These are phyloP conservation scores for Amaurobius ferox DNA, from an alignment of 2,888 invertebrate species.

Conservation along the genomic window DNA sequence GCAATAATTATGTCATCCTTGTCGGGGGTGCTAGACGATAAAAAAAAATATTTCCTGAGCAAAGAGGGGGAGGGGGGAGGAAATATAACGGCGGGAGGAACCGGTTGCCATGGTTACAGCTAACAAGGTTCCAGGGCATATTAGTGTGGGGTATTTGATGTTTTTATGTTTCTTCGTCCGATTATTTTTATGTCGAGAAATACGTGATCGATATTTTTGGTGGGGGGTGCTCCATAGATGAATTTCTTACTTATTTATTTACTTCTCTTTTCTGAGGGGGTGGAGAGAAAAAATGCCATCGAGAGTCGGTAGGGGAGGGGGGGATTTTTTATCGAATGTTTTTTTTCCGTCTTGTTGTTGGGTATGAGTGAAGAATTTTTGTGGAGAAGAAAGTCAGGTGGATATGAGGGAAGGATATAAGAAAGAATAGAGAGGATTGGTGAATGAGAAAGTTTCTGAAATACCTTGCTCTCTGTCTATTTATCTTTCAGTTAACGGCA, in stretches of 20 bases:
- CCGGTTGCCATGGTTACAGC: neutral
- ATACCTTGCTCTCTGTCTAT: too few relatives aligned
- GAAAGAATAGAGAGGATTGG: too few relatives aligned
- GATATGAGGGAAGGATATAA: too few relatives aligned
- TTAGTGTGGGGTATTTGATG: neutral
- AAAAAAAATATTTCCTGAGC: neutral
- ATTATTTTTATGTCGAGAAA: neutral
- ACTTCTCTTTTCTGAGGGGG: neutral
- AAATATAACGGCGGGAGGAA: neutral
- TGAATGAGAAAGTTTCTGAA: too few relatives aligned
- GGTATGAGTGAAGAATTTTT: too few relatives aligned
- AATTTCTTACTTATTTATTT: neutral
- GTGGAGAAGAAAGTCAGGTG: too few relatives aligned
- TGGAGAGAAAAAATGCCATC: neutral
- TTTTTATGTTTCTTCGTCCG: slow-evolving; percentile 3
- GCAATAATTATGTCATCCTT: slow-evolving; percentile 69
- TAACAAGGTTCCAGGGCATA: slow-evolving; percentile 16
- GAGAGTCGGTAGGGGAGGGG: neutral
- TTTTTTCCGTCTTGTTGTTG: neutral
- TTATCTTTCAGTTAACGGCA: too few relatives aligned
- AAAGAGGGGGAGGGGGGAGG: neutral
- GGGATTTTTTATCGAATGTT: too few relatives aligned
- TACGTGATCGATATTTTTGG: neutral
- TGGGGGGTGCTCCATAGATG: neutral
- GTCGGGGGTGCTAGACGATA: slow-evolving; percentile 14